phyloP scores from a whole-genome alignment of 1,140 invertebrate species.

The Aplysia californica region DNA sequence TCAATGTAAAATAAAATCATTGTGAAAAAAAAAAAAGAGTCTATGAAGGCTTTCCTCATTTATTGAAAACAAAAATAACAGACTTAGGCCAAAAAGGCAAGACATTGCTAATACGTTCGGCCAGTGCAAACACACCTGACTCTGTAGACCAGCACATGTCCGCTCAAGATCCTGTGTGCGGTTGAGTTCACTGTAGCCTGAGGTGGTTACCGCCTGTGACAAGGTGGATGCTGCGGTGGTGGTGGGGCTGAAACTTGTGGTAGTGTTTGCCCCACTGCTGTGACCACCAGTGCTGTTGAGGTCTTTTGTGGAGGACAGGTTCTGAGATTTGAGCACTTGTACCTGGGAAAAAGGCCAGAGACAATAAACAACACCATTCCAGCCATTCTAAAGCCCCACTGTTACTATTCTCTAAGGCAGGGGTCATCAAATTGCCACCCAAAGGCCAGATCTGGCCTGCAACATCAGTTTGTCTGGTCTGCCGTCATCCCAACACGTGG shows the following conservation, averaged over 20 bases:
- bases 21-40: too few species aligned
- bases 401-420: too few species aligned
- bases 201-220: constrained; percentile 5
- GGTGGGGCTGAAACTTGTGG: neutral
- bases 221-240: neutral
- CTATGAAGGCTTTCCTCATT: too few species aligned
- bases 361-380: too few species aligned
- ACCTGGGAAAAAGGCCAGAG: constrained; percentile 8
- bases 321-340: constrained; percentile 30
- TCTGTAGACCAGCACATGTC: constrained; percentile 57
- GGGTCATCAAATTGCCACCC: too few species aligned
- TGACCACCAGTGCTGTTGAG: neutral
- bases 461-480: too few species aligned
- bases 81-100: too few species aligned
- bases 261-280: neutral
- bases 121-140: constrained; percentile 43
- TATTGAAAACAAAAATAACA: too few species aligned
- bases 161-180: constrained; percentile 53
- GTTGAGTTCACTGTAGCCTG: constrained; percentile 33
- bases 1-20: too few species aligned
- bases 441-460: too few species aligned
- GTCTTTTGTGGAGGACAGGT: constrained; percentile 1
- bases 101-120: neutral
- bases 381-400: too few species aligned
- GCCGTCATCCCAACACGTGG: too few species aligned